These are phyloP conservation scores for Diorhabda elongata DNA, from an alignment of 1,140 invertebrate genomes.

Conservation along the genomic window DNA sequence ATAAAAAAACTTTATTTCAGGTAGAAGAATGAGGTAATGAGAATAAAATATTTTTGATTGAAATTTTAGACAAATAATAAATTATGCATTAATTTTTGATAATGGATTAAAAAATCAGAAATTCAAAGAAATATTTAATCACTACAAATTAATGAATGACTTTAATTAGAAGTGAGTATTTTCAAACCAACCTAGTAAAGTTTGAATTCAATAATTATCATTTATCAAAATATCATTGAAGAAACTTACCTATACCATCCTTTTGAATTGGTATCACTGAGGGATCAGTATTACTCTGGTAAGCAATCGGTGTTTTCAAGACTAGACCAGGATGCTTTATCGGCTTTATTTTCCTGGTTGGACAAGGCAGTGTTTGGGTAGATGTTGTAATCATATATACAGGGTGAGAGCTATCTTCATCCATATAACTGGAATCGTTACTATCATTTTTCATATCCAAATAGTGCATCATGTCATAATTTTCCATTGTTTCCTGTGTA, in stretches of 20 bases:
- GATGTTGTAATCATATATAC: slow-evolving; percentile 54
- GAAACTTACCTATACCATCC: slow-evolving; percentile 75
- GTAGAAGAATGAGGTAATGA: too few relatives aligned
- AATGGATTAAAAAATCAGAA: too few relatives aligned
- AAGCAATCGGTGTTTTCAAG: slow-evolving; percentile 74
- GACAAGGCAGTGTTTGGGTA: slow-evolving; percentile 54
- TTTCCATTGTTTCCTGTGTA: slow-evolving; percentile 39
- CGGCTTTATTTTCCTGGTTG: slow-evolving; percentile 66
- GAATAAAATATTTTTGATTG: too few relatives aligned
- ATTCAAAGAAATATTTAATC: too few relatives aligned
- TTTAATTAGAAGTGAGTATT: too few relatives aligned
- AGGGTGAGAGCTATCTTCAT: slow-evolving; percentile 44
- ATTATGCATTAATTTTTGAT: too few relatives aligned
- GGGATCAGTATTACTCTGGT: slow-evolving; percentile 72
- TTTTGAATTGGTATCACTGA: slow-evolving; percentile 75
- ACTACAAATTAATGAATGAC: too few relatives aligned
- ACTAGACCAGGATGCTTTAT: slow-evolving; percentile 71
- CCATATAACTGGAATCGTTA: slow-evolving; percentile 44
- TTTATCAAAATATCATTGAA: too few relatives aligned
- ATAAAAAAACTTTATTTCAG: too few relatives aligned
- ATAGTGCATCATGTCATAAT: slow-evolving; percentile 43
- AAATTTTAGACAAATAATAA: too few relatives aligned
- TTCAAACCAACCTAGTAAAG: too few relatives aligned
- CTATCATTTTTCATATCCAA: slow-evolving; percentile 45
- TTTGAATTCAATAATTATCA: too few relatives aligned